A percentile compares a stretch with the other conserved stretches of the same genome.
phyloP scores from a whole-genome alignment of 1,140 invertebrate genomes.

The Kradibia gibbosae region DNA sequence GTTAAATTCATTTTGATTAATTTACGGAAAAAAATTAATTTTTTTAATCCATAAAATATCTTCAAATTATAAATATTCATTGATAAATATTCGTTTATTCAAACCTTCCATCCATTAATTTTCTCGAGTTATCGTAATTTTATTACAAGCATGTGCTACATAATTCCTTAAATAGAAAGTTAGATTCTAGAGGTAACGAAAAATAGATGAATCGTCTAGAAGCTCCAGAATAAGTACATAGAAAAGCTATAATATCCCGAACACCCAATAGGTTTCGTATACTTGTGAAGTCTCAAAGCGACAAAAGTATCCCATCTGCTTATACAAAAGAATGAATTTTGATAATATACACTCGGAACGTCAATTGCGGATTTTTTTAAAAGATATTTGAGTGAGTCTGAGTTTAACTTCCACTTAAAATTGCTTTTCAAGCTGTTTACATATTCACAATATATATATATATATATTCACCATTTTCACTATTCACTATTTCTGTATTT shows the following conservation, averaged over 20 bases:
- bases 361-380: constrained; percentile 4
- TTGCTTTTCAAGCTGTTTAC: neutral
- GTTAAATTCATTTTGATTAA: no score
- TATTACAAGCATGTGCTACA: neutral
- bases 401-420: neutral
- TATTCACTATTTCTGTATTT: no score
- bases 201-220: neutral
- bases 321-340: constrained; percentile 29
- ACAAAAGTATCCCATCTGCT: constrained; percentile 26
- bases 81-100: no score
- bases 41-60: no score
- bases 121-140: neutral
- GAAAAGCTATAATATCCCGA: neutral
- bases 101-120: neutral
- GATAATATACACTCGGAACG: neutral
- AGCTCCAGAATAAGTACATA: constrained; percentile 9
- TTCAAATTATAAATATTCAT: no score
- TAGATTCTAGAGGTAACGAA: neutral
- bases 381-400: constrained; percentile 17
- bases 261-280: neutral
- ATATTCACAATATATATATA: neutral
- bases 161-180: constrained; percentile 14
- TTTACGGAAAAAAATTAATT: no score
- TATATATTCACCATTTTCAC: neutral
- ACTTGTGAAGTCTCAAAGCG: constrained; percentile 3